Percentiles rank a stretch among this genome's conserved stretches.
Evolutionary conservation across 1,140 invertebrate genomes (phyloP).

Genomic region (Cydia fagiglandana): DNA sequence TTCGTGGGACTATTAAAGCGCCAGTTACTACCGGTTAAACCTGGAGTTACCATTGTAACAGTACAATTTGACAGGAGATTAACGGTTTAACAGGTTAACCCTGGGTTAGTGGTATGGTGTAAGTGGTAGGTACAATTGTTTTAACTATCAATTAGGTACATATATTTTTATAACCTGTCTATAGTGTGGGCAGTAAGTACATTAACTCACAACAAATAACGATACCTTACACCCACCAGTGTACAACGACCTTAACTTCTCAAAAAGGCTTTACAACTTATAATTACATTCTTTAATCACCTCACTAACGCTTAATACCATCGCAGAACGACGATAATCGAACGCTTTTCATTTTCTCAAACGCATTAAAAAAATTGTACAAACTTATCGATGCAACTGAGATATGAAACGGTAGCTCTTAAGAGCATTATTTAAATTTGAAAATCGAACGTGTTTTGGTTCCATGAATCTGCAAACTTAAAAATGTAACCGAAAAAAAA

Average conservation of each 20-base stretch:
- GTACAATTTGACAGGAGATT: too few relatives aligned
- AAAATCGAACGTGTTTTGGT: not conserved
- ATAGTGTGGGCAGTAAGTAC: too few relatives aligned
- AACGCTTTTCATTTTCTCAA: not conserved
- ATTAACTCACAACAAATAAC: not conserved
- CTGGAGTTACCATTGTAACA: too few relatives aligned
- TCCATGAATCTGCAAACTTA: not conserved
- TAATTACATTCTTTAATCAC: not conserved
- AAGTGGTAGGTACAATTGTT: too few relatives aligned
- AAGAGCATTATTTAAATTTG: not conserved
- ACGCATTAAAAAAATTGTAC: not conserved
- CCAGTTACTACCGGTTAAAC: too few relatives aligned
- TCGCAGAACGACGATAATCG: not conserved
- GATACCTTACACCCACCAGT: not conserved
- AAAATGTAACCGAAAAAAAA: not conserved
- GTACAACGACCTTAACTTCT: constrained; percentile 9
- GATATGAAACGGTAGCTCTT: not conserved
- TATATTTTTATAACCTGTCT: too few relatives aligned
- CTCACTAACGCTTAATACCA: not conserved
- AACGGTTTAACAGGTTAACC: too few relatives aligned
- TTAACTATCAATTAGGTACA: too few relatives aligned
- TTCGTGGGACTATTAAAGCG: too few relatives aligned
- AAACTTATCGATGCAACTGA: not conserved
- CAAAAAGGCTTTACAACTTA: not conserved
- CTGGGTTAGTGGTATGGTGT: too few relatives aligned